Conservation (phyloP, 2,797 vertebrate genomes). For the Mareca strepera region DNA sequence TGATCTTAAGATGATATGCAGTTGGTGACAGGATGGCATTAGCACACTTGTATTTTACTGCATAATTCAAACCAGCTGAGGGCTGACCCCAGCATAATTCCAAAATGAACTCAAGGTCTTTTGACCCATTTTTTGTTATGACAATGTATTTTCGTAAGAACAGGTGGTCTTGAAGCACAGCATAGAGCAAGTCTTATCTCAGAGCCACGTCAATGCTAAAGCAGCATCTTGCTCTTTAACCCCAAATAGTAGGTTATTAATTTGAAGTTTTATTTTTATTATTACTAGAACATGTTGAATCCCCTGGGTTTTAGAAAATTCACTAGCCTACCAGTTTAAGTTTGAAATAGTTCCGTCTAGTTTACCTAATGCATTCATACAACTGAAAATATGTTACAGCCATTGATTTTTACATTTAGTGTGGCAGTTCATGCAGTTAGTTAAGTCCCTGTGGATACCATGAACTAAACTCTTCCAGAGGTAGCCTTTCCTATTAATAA, state of each 20-base stretch:
- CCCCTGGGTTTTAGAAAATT: neutral
- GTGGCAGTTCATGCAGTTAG: neutral
- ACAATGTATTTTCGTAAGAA: neutral
- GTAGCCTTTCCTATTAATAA: slow-evolving; percentile 51
- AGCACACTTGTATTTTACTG: neutral
- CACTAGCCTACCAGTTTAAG: neutral
- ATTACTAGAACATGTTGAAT: neutral
- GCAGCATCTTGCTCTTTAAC: neutral
- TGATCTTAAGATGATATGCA: neutral
- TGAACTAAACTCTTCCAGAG: slow-evolving; percentile 34
- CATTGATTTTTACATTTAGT: neutral
- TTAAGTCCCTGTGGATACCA: neutral
- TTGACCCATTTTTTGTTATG: neutral
- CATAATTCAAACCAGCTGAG: neutral
- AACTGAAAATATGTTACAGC: neutral
- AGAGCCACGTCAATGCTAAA: neutral
- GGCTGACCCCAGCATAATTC: neutral
- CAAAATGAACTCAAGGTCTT: neutral
- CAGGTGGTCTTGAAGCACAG: neutral
- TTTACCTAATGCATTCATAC: neutral
- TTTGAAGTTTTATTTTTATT: neutral
- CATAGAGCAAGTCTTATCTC: neutral
- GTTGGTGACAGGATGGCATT: neutral
- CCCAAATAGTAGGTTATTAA: neutral
- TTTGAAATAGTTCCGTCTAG: neutral